Evolutionary conservation across 37 sponge, comb jelly and placozoan genomes (phyloP).

Genomic region (Eunapius fragilis): DNA sequence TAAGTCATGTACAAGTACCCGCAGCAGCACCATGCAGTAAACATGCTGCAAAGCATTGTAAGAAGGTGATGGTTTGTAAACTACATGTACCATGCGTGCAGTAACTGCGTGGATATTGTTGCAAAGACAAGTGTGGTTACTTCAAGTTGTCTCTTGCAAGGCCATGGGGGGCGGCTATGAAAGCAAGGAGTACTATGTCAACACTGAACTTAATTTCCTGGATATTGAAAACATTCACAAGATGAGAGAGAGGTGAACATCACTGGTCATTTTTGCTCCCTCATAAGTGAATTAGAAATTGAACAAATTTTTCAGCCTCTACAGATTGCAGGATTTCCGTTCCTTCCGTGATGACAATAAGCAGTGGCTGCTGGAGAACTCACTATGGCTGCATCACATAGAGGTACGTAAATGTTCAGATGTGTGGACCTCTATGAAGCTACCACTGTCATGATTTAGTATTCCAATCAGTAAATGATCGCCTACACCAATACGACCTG

Average conservation of each 20-base stretch:
- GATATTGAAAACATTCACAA: slow-evolving; percentile 98
- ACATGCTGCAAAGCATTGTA: too few species aligned
- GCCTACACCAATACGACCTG: too few species aligned
- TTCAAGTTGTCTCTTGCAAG: slow-evolving; percentile 32
- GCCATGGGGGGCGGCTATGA: slow-evolving; percentile 93
- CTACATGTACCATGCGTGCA: too few species aligned
- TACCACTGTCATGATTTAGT: too few species aligned
- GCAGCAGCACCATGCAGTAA: too few species aligned
- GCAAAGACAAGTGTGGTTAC: too few species aligned
- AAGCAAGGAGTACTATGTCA: slow-evolving; percentile 66
- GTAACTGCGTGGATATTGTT: too few species aligned
- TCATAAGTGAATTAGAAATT: background rate
- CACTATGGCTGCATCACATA: slow-evolving; percentile 93
- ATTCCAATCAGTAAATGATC: too few species aligned
- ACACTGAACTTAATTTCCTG: slow-evolving; percentile 84
- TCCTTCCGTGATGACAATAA: slow-evolving; percentile 86
- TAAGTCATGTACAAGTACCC: too few species aligned
- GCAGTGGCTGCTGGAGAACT: slow-evolving; percentile 83
- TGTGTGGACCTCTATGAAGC: too few species aligned
- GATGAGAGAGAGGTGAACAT: slow-evolving; percentile 86
- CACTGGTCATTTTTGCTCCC: background rate
- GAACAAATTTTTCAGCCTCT: slow-evolving; percentile 51
- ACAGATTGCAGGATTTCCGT: slow-evolving; percentile 77
- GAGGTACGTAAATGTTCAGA: slow-evolving; percentile 30
- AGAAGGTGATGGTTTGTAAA: too few species aligned